Evolutionary conservation across 1,140 invertebrate genomes (phyloP).

Genomic region (Sesamia nonagrioides): DNA sequence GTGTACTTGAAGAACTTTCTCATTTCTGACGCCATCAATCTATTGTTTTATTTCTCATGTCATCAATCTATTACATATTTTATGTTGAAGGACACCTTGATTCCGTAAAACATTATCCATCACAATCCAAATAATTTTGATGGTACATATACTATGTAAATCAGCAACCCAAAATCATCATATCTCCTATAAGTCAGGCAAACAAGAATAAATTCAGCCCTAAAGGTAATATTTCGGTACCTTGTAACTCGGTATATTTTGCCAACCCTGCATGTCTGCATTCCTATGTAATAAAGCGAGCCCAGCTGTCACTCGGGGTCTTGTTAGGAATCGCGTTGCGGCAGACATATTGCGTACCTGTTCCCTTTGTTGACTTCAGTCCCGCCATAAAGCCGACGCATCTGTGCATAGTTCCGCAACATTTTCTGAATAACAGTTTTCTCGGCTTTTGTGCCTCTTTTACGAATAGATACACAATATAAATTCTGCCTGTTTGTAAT

Average conservation of each 20-base stretch:
- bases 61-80: too few species aligned
- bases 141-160: too few species aligned
- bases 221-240: background rate
- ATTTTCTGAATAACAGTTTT: slow-evolving; percentile 24
- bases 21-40: too few species aligned
- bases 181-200: background rate
- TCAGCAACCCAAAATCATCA: background rate
- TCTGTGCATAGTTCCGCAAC: background rate
- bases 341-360: slow-evolving; percentile 32
- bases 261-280: background rate
- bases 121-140: too few species aligned
- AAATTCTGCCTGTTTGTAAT: background rate
- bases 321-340: background rate
- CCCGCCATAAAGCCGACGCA: background rate
- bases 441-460: background rate
- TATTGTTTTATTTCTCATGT: too few species aligned
- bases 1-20: too few species aligned
- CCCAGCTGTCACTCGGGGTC: slow-evolving; percentile 6
- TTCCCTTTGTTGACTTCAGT: slow-evolving; percentile 17
- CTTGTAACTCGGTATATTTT: background rate
- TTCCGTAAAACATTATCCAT: too few species aligned
- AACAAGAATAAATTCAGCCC: background rate
- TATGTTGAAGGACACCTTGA: too few species aligned
- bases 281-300: slow-evolving; percentile 12
- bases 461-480: background rate